Conservation (phyloP, 2,797 vertebrate genomes). For the Naso thynnoides region DNA sequence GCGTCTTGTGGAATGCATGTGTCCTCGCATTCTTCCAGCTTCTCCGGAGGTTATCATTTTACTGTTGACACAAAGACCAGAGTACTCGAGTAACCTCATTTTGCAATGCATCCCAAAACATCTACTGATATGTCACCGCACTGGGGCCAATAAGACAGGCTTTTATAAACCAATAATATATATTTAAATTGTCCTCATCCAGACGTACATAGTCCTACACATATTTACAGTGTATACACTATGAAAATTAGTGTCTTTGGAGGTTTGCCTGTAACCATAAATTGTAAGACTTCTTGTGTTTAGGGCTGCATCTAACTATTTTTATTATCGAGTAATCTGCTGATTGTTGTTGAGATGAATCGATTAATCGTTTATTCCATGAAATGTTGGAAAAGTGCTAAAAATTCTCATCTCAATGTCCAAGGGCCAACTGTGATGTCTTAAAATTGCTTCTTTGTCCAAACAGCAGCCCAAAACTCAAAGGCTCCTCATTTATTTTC, state of each 20-base stretch:
- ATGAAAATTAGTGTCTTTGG: not conserved
- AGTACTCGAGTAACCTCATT: slow-evolving; percentile 29
- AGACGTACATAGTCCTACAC: not conserved
- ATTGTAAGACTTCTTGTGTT: not conserved
- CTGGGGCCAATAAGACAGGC: slow-evolving; percentile 8
- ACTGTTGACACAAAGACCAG: slow-evolving; percentile 57
- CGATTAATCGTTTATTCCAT: too few relatives aligned
- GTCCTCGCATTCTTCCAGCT: slow-evolving; percentile 46
- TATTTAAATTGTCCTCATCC: not conserved
- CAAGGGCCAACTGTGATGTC: too few relatives aligned
- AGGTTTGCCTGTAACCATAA: not conserved
- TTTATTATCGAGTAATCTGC: too few relatives aligned
- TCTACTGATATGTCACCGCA: slow-evolving; percentile 15
- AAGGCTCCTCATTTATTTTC: too few relatives aligned
- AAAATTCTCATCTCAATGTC: too few relatives aligned
- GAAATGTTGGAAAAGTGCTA: too few relatives aligned
- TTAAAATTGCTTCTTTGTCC: too few relatives aligned
- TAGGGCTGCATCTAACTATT: too few relatives aligned
- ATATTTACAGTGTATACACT: not conserved
- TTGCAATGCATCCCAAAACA: slow-evolving; percentile 43
- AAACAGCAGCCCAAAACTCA: too few relatives aligned
- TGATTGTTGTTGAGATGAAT: slow-evolving; percentile 10
- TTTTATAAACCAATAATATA: not conserved
- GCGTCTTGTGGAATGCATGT: slow-evolving; percentile 41
- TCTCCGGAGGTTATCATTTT: slow-evolving; percentile 59